phyloP scores from a whole-genome alignment of 2,888 invertebrate species.

The Choreutis nemorana region DNA sequence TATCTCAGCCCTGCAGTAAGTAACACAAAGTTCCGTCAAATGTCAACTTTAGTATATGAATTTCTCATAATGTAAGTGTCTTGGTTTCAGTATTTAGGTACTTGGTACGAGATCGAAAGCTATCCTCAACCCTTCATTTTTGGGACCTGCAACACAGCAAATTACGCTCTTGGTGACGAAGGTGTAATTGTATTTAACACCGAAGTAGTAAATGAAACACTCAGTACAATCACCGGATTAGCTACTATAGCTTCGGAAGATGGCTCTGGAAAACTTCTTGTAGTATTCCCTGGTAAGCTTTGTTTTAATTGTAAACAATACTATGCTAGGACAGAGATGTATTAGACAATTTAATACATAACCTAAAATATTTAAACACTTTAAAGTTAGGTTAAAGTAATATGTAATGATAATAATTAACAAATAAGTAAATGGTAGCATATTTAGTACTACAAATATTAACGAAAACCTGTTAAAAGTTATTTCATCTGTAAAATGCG shows the following conservation, averaged over 20 bases:
- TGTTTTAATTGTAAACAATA: not conserved
- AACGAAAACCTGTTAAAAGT: no score
- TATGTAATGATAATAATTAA: not conserved
- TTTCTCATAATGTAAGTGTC: no score
- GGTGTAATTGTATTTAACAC: constrained; percentile 11
- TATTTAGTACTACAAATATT: no score
- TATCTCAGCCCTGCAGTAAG: no score
- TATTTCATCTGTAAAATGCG: no score
- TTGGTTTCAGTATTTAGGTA: constrained; percentile 38
- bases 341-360: not conserved
- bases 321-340: not conserved
- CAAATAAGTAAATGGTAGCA: not conserved
- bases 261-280: constrained; percentile 60
- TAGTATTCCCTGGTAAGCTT: constrained; percentile 68
- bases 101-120: constrained; percentile 39
- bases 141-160: constrained; percentile 36
- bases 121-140: constrained; percentile 32
- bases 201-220: constrained; percentile 13
- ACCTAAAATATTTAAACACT: not conserved
- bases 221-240: constrained; percentile 37
- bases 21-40: no score
- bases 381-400: not conserved
- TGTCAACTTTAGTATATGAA: no score
- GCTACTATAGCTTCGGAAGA: constrained; percentile 32
- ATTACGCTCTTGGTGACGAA: constrained; percentile 18